Evolutionary conservation across 2,113 vertebrate genomes (phyloP), one percentile per base, ranked within the genome.

Genomic region (Pimephales promelas): DNA sequence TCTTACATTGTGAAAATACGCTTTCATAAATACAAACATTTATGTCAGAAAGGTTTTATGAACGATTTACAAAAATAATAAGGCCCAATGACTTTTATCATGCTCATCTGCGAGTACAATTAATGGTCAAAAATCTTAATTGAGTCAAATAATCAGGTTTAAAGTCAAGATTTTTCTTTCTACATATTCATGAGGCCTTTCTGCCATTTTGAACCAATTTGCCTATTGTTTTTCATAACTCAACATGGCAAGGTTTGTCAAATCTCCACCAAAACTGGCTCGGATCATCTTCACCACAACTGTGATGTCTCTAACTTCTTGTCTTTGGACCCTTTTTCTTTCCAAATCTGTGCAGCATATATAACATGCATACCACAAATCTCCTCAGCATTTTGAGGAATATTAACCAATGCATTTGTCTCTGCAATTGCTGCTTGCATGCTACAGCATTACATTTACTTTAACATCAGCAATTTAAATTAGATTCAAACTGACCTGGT

Each of bases 401-500:
- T 31, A 66, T 34, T 20, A 34, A 22, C 8, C 31, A 20, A 36
- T 18, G 14, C 26, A 4, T 36, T 22, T 68, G 64, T 9, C 4
- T 68, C 34, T 68, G 4, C 22, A 40, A 68, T 5, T 34, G 3
- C 14, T 9, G 3, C 14, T 64, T 66, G 31, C 31, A 36, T 68
- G 52, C 18, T 54, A 68, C 4, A 22, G 18, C 34, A 68, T 4
- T 34, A 20, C 28, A 66, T 34, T 66, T 36, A 36, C 34, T 5
- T 36, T 36, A 36, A 36, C 34, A 36, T 36, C 34, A 36, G 40
- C 40, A n/a, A n/a, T n/a, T n/a, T n/a, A n/a, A n/a, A n/a, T n/a
- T n/a, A n/a, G 7, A 34, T 34, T 75, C 4, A 74, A 54, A 77
- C 52, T 40, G 10, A 77, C 74, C 74, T 77, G 74, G 20, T 10